Conservation (phyloP, 2,797 vertebrate species). For the Epinephelus malabaricus region DNA sequence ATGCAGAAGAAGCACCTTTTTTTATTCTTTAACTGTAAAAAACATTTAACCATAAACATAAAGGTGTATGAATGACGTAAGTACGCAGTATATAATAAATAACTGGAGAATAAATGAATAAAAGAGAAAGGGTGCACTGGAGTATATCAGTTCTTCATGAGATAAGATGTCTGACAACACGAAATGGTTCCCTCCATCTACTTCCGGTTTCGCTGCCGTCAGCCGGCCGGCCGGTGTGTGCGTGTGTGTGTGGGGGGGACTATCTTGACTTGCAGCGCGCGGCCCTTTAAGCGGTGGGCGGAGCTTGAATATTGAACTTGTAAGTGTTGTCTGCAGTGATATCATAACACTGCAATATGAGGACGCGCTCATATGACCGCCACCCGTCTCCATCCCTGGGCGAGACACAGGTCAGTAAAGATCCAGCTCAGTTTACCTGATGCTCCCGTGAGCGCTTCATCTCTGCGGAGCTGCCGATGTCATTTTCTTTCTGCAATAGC, state of each 20-base stretch:
- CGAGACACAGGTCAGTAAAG: constrained; percentile 72
- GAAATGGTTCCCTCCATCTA: background rate
- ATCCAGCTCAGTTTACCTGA: background rate
- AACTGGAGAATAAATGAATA: background rate
- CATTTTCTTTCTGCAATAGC: constrained; percentile 2
- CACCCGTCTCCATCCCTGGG: constrained; percentile 50
- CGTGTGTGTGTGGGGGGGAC: background rate
- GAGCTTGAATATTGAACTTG: constrained; percentile 66
- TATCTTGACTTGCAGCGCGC: constrained; percentile 45
- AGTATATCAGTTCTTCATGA: background rate
- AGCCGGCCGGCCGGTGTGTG: too few relatives aligned
- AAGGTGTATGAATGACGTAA: background rate
- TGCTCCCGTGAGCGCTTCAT: background rate
- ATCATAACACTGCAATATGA: constrained; percentile 81
- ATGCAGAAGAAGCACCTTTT: too few relatives aligned
- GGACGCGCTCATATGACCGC: constrained; percentile 58
- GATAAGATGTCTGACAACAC: background rate
- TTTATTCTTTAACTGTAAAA: too few relatives aligned
- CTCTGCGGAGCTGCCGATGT: constrained; percentile 24
- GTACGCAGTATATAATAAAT: too few relatives aligned
- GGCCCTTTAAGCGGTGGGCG: constrained; percentile 62
- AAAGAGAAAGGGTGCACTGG: background rate
- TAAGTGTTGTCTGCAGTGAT: constrained; percentile 75
- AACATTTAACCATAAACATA: too few relatives aligned
- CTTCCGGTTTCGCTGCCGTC: constrained; percentile 38